A percentile compares a stretch with the other conserved stretches of the same genome.
Conservation (phyloP, 2,888 invertebrate genomes). For the Apodemia hepburni region DNA sequence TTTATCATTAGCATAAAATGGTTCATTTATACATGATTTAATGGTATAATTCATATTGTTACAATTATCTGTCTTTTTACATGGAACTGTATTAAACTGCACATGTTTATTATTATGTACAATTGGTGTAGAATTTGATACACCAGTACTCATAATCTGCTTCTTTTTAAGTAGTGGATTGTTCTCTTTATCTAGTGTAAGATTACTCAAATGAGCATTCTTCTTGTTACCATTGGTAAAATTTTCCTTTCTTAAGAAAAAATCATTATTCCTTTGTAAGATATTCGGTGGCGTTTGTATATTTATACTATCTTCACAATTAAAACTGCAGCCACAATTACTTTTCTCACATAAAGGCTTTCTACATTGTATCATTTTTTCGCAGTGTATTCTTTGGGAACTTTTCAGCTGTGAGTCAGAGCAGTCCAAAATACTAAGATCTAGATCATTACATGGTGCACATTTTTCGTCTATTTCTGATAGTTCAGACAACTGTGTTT, state of each 20-base stretch:
- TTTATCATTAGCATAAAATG: neutral
- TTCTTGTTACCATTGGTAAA: constrained; percentile 40
- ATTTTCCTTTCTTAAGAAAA: constrained; percentile 58
- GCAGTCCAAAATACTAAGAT: constrained; percentile 62
- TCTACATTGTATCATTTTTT: neutral
- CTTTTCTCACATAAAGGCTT: constrained; percentile 17
- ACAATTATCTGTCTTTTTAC: neutral
- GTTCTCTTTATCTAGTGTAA: constrained; percentile 56
- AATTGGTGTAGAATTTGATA: constrained; percentile 22
- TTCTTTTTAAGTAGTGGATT: constrained; percentile 43
- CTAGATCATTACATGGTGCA: constrained; percentile 58
- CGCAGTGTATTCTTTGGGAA: neutral
- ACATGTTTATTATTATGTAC: constrained; percentile 17
- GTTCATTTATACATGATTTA: neutral
- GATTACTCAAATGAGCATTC: constrained; percentile 39
- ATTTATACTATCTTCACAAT: constrained; percentile 37
- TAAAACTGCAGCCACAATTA: neutral
- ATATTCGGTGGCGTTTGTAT: constrained; percentile 41
- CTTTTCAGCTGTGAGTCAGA: constrained; percentile 35
- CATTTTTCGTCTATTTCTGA: constrained; percentile 37
- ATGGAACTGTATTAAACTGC: neutral
- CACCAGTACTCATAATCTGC: constrained; percentile 41
- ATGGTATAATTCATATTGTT: constrained; percentile 12
- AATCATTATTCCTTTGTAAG: constrained; percentile 48
- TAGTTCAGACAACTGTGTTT: constrained; percentile 40